Evolutionary conservation across 2,113 vertebrate genomes (phyloP).

Genomic region (Laterallus jamaicensis): DNA sequence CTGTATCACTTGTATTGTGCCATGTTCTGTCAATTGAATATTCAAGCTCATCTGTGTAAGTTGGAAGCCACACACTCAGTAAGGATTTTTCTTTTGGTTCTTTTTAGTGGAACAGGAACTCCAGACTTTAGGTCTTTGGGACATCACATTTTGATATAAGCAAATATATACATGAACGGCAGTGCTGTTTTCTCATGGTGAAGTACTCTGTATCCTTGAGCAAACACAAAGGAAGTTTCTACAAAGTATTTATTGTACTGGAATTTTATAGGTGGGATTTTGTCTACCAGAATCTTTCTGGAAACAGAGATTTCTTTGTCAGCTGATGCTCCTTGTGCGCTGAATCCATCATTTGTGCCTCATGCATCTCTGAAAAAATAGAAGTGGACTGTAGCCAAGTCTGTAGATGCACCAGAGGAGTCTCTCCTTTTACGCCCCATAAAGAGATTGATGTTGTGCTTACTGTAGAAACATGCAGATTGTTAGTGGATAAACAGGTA

Average conservation of each 20-base stretch:
- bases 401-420: not conserved
- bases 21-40: not conserved
- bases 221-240: not conserved
- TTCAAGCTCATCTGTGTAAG: not conserved
- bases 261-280: not conserved
- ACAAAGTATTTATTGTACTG: not conserved
- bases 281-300: not conserved
- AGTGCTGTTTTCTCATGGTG: not conserved
- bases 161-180: not conserved
- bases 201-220: not conserved
- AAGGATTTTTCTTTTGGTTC: not conserved
- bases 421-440: not conserved
- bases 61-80: not conserved
- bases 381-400: not conserved
- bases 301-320: not conserved
- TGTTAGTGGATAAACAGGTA: not conserved
- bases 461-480: not conserved
- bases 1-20: not conserved
- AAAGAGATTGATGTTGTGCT: not conserved
- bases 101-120: not conserved
- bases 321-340: not conserved
- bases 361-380: not conserved
- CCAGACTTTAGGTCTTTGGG: not conserved
- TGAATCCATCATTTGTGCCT: not conserved
- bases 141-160: not conserved